Percentiles rank a stretch among this genome's conserved stretches.
Evolutionary conservation across 2,113 vertebrate species (phyloP).

Genomic region (Jacana jacana): DNA sequence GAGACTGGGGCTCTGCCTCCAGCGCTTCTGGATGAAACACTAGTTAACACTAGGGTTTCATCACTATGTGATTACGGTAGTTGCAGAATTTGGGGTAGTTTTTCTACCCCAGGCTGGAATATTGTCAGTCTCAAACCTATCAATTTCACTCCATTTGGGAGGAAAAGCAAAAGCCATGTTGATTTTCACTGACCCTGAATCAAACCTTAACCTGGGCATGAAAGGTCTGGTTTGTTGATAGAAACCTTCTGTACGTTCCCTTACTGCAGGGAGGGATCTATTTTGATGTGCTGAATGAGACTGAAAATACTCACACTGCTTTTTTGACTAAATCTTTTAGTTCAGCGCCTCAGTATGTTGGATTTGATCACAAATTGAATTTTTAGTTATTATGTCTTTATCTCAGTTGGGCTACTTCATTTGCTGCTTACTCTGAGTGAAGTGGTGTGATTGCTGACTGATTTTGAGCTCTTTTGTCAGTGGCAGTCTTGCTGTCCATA

Average conservation of each 20-base stretch:
- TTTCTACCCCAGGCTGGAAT: not conserved
- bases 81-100: not conserved
- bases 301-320: not conserved
- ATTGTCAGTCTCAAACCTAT: not conserved
- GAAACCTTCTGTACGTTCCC: not conserved
- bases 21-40: fast-evolving
- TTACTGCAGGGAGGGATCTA: not conserved
- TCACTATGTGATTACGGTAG: too few species aligned
- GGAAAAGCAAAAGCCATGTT: not conserved
- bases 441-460: not conserved
- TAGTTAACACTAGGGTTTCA: not conserved
- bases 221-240: not conserved
- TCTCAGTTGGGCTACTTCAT: not conserved
- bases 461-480: not conserved
- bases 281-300: not conserved
- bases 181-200: not conserved
- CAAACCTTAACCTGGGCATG: not conserved
- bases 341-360: not conserved
- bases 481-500: not conserved
- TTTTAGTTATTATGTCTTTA: not conserved
- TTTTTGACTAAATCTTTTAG: not conserved
- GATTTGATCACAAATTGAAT: not conserved
- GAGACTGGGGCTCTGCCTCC: not conserved
- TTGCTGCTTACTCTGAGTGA: not conserved
- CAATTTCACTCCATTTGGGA: not conserved